Conservation (phyloP, 1,140 invertebrate species). For the Eueides isabella region DNA sequence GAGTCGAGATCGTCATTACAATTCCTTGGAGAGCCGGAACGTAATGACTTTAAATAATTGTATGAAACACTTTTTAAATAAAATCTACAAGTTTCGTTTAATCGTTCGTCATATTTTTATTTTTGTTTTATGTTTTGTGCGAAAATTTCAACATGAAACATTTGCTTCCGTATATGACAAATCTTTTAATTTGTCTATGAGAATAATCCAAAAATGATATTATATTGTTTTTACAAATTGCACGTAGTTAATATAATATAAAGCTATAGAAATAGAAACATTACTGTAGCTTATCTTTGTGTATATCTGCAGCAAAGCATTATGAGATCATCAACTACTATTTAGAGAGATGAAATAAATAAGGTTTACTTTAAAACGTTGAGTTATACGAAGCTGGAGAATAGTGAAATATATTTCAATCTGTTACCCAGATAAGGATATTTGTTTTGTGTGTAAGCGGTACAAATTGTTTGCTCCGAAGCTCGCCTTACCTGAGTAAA, state of each 20-base stretch:
- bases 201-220: not conserved
- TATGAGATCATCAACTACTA: slow-evolving; percentile 36
- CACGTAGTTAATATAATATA: not conserved
- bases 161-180: not conserved
- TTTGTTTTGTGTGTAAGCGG: slow-evolving; percentile 73
- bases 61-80: slow-evolving; percentile 42
- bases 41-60: slow-evolving; percentile 59
- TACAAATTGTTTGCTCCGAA: slow-evolving; percentile 73
- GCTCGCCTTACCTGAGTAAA: slow-evolving; percentile 65
- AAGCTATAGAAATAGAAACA: no score
- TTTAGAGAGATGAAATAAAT: slow-evolving; percentile 34
- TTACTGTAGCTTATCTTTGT: not conserved
- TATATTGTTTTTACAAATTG: not conserved
- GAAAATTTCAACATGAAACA: not conserved
- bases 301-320: slow-evolving; percentile 17
- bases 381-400: slow-evolving; percentile 21
- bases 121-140: not conserved
- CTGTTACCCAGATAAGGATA: slow-evolving; percentile 60
- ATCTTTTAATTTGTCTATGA: no score
- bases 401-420: slow-evolving; percentile 54
- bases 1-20: slow-evolving; percentile 63
- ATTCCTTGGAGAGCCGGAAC: slow-evolving; percentile 51
- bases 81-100: slow-evolving; percentile 8
- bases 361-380: slow-evolving; percentile 39
- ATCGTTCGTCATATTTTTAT: not conserved